These are phyloP conservation scores for Triplophysa dalaica DNA, from an alignment of 2,113 vertebrate genomes.

Conservation along the genomic window DNA sequence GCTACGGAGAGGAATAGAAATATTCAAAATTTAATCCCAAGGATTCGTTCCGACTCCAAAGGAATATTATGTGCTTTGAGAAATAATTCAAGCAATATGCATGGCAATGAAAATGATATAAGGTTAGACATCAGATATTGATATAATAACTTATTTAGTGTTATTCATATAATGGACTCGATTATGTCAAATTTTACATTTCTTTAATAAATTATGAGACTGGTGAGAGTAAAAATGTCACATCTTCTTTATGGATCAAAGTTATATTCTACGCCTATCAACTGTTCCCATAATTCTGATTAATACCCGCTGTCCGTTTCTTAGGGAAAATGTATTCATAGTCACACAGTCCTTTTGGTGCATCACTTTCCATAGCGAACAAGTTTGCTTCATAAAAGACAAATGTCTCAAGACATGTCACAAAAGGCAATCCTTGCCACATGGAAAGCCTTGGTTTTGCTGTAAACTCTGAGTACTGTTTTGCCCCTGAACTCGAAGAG, in stretches of 20 bases:
- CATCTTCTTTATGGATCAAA: constrained; percentile 55
- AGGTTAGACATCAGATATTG: constrained; percentile 34
- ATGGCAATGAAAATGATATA: constrained; percentile 45
- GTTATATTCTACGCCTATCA: constrained; percentile 50
- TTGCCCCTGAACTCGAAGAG: constrained; percentile 11
- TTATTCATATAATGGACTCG: constrained; percentile 52
- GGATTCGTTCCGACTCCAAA: constrained; percentile 38
- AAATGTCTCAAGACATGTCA: constrained; percentile 3
- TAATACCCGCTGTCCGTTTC: constrained; percentile 51
- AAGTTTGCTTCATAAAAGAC: constrained; percentile 42
- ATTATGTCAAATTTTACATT: constrained; percentile 56
- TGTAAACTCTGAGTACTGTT: constrained; percentile 8
- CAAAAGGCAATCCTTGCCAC: neutral
- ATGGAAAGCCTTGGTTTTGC: neutral
- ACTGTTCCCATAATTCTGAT: constrained; percentile 55
- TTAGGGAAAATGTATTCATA: constrained; percentile 54
- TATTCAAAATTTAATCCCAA: constrained; percentile 36
- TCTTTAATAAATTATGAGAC: constrained; percentile 51
- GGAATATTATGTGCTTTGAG: constrained; percentile 33
- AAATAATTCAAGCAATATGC: constrained; percentile 35
- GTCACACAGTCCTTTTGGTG: constrained; percentile 43
- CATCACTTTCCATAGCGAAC: constrained; percentile 24
- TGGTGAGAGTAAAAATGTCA: constrained; percentile 54
- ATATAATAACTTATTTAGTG: constrained; percentile 52
- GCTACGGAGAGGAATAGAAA: constrained; percentile 8